phyloP scores from a whole-genome alignment of 2,888 invertebrate species.

The Sminthurinus aureus region DNA sequence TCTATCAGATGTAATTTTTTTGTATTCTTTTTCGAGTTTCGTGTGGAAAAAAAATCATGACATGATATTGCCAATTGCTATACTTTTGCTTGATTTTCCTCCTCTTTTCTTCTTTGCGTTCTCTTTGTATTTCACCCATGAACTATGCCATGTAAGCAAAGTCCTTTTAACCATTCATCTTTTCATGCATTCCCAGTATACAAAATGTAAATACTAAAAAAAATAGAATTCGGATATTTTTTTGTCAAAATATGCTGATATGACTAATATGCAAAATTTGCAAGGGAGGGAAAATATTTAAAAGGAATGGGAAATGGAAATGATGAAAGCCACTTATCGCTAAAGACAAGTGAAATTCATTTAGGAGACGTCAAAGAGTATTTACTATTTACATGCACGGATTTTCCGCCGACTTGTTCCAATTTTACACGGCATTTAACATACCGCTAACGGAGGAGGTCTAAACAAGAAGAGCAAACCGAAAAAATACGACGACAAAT shows the following conservation, averaged over 20 bases:
- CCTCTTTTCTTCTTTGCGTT: not conserved
- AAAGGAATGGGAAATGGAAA: not conserved
- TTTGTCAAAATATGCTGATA: not conserved
- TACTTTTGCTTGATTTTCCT: not conserved
- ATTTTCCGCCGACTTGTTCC: conserved; percentile 24
- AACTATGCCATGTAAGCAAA: too few relatives aligned
- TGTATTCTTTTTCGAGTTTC: not conserved
- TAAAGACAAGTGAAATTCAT: conserved; percentile 17
- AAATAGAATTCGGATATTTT: not conserved
- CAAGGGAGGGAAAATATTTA: not conserved
- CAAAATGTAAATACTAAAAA: not conserved
- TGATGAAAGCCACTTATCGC: conserved; percentile 14
- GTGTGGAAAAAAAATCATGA: too few relatives aligned
- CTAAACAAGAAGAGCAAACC: too few relatives aligned
- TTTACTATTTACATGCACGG: not conserved
- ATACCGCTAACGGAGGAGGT: not conserved
- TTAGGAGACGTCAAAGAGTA: conserved; percentile 23
- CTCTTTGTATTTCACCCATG: not conserved
- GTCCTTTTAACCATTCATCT: conserved; percentile 1
- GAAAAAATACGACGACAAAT: not conserved
- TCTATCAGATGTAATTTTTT: not conserved
- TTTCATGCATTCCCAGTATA: not conserved
- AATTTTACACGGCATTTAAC: conserved; percentile 23
- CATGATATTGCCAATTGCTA: not conserved
- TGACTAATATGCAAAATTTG: not conserved